A percentile compares a stretch with the other conserved stretches of the same genome.
phyloP scores from a whole-genome alignment of 2,888 invertebrate genomes.

The Resseliella maxima region DNA sequence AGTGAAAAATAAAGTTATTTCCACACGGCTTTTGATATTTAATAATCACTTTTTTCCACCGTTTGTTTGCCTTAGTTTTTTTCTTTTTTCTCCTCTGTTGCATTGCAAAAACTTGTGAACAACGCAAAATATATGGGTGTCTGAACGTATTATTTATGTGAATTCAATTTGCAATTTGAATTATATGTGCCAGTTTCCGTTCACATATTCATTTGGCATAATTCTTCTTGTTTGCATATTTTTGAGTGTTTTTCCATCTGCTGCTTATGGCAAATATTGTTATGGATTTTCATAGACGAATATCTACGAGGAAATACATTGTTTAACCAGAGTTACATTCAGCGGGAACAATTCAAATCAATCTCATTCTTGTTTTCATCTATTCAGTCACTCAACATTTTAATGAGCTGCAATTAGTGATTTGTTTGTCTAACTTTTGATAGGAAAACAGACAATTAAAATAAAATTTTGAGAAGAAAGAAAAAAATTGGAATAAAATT shows the following conservation, averaged over 20 bases:
- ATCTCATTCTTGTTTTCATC: slow-evolving; percentile 24
- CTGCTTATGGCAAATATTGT: neutral
- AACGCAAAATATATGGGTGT: neutral
- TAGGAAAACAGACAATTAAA: slow-evolving; percentile 1
- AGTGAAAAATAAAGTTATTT: slow-evolving; percentile 32
- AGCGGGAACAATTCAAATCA: neutral
- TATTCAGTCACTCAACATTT: neutral
- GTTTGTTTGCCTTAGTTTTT: neutral
- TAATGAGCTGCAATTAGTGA: slow-evolving; percentile 34
- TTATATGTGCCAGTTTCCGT: slow-evolving; percentile 52
- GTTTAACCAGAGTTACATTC: neutral
- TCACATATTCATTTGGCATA: slow-evolving; percentile 31
- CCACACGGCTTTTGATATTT: neutral
- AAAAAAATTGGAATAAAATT: neutral
- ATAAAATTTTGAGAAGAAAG: neutral
- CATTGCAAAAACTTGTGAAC: slow-evolving; percentile 26
- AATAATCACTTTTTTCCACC: slow-evolving; percentile 28
- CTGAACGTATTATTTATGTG: slow-evolving; percentile 30
- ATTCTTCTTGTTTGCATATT: slow-evolving; percentile 26
- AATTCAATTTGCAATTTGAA: neutral
- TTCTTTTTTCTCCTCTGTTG: neutral
- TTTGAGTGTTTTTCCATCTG: neutral
- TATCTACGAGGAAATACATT: neutral
- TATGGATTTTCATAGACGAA: neutral
- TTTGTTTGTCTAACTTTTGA: slow-evolving; percentile 36